Evolutionary conservation across 1,140 invertebrate species (phyloP).

Genomic region (Drosophila bocqueti): DNA sequence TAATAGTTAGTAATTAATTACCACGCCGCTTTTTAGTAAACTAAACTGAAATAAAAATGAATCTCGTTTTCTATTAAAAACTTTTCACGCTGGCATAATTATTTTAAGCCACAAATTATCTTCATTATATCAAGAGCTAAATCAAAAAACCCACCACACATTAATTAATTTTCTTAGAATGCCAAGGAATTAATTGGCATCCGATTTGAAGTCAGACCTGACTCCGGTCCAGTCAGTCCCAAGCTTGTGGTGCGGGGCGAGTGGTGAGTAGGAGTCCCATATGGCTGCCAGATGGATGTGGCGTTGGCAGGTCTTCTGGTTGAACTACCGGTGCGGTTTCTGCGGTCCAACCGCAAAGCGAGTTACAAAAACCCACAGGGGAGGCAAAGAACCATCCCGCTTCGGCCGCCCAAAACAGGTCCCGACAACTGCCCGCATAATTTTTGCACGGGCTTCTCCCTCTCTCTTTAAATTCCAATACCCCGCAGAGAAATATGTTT

Average conservation of each 20-base stretch:
- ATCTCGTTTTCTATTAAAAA: neutral
- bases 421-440: conserved; percentile 45
- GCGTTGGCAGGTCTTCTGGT: conserved; percentile 46
- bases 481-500: neutral
- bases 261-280: neutral
- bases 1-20: neutral
- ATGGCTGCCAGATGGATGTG: conserved; percentile 11
- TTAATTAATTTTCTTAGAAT: conserved; percentile 27
- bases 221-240: conserved; percentile 4
- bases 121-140: conserved; percentile 4
- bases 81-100: neutral
- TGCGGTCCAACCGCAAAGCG: conserved; percentile 51
- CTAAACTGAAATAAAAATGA: neutral
- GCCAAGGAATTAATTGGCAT: conserved; percentile 40
- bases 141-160: conserved; percentile 5
- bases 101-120: neutral
- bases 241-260: neutral
- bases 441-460: conserved; percentile 18
- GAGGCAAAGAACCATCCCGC: neutral
- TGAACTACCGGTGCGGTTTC: conserved; percentile 56
- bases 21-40: neutral
- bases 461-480: conserved; percentile 23
- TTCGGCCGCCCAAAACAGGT: conserved; percentile 19
- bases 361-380: conserved; percentile 35
- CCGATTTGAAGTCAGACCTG: conserved; percentile 31